phyloP scores from a whole-genome alignment of 2,113 vertebrate genomes.

The Crotalus helleri region DNA sequence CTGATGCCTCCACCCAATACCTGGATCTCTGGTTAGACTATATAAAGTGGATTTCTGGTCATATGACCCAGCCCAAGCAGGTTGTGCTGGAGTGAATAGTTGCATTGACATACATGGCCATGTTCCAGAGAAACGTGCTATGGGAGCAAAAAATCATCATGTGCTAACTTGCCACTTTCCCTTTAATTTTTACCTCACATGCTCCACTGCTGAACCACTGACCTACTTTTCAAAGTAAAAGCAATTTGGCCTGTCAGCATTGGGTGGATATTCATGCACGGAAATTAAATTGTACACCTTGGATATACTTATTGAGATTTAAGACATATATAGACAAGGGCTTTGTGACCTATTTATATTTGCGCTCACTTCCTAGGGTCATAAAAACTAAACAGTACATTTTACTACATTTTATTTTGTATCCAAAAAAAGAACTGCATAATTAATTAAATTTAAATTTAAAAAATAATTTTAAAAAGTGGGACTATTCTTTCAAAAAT shows the following conservation, averaged over 20 bases:
- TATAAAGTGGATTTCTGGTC: background rate
- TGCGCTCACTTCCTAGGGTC: background rate
- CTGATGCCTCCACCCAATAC: background rate
- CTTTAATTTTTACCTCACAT: background rate
- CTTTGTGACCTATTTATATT: background rate
- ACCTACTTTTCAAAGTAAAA: background rate
- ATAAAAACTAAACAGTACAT: background rate
- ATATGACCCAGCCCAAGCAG: background rate
- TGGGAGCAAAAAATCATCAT: background rate
- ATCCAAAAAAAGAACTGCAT: background rate
- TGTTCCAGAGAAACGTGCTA: background rate
- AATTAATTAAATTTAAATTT: background rate
- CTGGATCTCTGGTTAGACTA: background rate
- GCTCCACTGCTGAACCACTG: background rate
- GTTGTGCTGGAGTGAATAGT: background rate
- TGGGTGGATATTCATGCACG: background rate
- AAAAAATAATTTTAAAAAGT: background rate
- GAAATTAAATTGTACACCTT: background rate
- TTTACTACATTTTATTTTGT: background rate
- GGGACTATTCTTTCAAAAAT: background rate
- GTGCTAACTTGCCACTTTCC: constrained; percentile 8
- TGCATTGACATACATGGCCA: background rate
- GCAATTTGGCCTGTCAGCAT: background rate
- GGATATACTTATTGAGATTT: background rate
- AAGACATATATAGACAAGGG: background rate